Base-by-base conservation (phyloP, 2,797 vertebrate species). In the Megaceryle alcyon region DNA sequence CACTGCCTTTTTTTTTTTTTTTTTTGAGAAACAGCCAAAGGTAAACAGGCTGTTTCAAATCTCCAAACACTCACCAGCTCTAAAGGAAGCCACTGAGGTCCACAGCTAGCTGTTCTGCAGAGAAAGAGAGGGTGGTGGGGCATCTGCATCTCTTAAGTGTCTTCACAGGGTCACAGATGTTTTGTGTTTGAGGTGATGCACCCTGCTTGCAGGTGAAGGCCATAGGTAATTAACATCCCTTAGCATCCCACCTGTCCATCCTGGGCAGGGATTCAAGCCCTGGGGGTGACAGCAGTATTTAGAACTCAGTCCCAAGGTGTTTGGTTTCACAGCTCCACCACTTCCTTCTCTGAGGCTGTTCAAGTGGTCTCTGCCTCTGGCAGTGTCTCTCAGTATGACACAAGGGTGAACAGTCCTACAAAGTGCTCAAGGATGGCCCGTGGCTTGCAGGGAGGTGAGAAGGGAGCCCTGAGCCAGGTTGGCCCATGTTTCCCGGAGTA, bases 61-160 rank as follows among this genome's bases (percentile, higher is more conserved):
- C 49, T 82, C 81, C 43, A 84, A 61, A 78, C 33, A 28, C 20
- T 70, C n/a, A 53, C 39, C 7, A 12, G 43, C 44, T 22, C 53
- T 31, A 49, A 44, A 76, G 63, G 69, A 71, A 81, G 17, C 44
- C 49, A 26, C 1, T 0, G 1, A 53, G 10, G 6, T 3, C 46
- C 46, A 26, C 26, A 75, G 39, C 35, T 39, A 78, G 31, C 54
- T 48, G 10, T 31, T 37, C 28, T 3, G 7, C 39, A 64, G 44
- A 73, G 35, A 31, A 49, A 2, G 8, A 2, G 25, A 2, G 0
- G 7, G 1, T 1, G 2, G 3, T 4, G 7, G 17, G 10, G 48
- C 35, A 22, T 31, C 35, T 53, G 35, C 5, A 53, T 29, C 35
- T 28, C 25, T 39, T 69, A 29, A 29, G 15, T 29, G 33, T 35